Percentiles rank a stretch among this genome's conserved stretches.
These are phyloP conservation scores for Orthosia gothica DNA, from an alignment of 2,888 invertebrate species.

Conservation along the genomic window DNA sequence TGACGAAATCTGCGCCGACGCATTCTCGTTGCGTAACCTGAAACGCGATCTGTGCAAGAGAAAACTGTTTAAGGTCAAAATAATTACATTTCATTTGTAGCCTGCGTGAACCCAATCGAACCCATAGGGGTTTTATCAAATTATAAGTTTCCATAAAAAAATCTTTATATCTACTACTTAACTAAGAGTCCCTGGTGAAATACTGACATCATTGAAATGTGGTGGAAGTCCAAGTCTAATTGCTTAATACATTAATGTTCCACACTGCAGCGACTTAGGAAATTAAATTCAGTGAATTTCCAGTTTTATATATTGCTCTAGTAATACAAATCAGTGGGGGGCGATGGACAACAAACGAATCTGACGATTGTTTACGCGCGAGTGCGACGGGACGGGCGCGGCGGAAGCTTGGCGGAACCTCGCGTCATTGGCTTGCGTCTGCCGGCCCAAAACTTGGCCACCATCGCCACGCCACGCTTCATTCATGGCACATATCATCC, in stretches of 20 bases:
- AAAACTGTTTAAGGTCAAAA: constrained; percentile 88
- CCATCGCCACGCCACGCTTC: constrained; percentile 75
- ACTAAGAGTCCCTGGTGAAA: not conserved
- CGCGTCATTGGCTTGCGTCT: constrained; percentile 88
- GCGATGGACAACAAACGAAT: constrained; percentile 79
- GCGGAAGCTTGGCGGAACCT: constrained; percentile 89
- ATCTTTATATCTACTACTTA: not conserved
- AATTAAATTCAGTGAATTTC: not conserved
- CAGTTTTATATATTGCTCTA: constrained; percentile 40
- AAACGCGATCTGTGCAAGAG: constrained; percentile 88
- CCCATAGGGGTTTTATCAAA: constrained; percentile 13
- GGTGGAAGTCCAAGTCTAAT: not conserved
- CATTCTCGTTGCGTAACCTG: constrained; percentile 89
- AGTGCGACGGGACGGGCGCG: constrained; percentile 80
- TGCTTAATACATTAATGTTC: not conserved
- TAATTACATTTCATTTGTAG: constrained; percentile 80
- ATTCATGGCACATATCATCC: constrained; percentile 81
- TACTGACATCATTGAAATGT: not conserved
- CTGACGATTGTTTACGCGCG: constrained; percentile 87
- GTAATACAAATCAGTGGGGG: constrained; percentile 66
- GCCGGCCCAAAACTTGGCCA: constrained; percentile 82
- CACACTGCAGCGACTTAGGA: not conserved
- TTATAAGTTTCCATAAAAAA: not conserved
- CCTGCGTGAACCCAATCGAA: constrained; percentile 63
- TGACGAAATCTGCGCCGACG: constrained; percentile 91